Evolutionary conservation across 2,888 invertebrate genomes (phyloP), one percentile per base, ranked within the genome.

Genomic region (Cotesia congregata): DNA sequence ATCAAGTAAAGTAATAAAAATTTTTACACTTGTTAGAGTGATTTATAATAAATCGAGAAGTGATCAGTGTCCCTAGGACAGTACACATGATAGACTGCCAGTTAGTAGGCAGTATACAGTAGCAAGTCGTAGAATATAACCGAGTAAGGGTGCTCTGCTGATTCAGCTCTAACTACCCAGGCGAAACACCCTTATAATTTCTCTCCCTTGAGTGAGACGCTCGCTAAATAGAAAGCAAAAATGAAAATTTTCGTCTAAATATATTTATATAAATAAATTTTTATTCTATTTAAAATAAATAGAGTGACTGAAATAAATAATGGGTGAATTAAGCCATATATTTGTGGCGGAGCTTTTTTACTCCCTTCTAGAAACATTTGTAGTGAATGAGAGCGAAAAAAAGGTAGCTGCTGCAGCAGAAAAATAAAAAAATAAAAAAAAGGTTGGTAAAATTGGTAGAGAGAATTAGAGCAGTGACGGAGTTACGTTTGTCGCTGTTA

Each of bases 401-500:
- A 9, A 59, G 30, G 30, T 30, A 30, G 30, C 30, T 30, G 30
- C 30, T 30, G 30, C 30, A 30, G 30, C 30, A 30, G n/a, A 20
- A 15, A 60, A 60, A n/a, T n/a, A n/a, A 67, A 77, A 72, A 62
- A 39, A n/a, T 17, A 17, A 64, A 64, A 75, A 62, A 65, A 50
- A 67, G 62, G 39, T 15, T 69, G 67, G 20, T 70, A 65, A 64
- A 77, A 76, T 76, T 61, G 76, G 40, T 73, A 41, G 74, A 78
- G 73, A 41, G 72, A 41, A 62, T 77, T 67, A 68, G 85, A 83
- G 82, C 79, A 82, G 85, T 87, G 86, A 87, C 86, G 83, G 85
- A 87, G 86, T 83, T 84, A 83, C 83, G 83, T 86, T 76, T 86
- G 86, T 87, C 87, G 84, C 80, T 81, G 83, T 85, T 88, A 88